Evolutionary conservation across 1,140 invertebrate genomes (phyloP), one percentile per base, ranked within the genome.

Genomic region (Aphidius gifuensis): DNA sequence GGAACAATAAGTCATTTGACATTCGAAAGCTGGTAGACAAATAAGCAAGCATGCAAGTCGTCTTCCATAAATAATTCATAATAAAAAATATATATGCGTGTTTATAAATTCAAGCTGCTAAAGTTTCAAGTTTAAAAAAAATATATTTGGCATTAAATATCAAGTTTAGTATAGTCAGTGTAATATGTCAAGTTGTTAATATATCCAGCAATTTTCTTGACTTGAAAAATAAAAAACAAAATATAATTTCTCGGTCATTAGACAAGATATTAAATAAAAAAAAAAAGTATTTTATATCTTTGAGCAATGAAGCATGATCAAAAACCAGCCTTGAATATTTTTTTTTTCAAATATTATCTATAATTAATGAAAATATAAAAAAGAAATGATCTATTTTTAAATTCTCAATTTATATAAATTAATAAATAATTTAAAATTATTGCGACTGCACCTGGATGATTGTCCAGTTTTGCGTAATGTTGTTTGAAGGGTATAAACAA

Each of bases 311-410:
- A 66, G 58, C 50, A 42, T 40, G 46, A 44, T 61, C 61, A 61
- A 66, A n/a, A 39, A 66, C 64, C 62, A 49, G 64, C 53, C 65
- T 61, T 61, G 47, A 44, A 55, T 55, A 42, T 38, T 55, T 23
- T 39, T 39, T 53, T 53, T 39, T 53, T 53, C 32, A 53, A 53
- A 39, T 53, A 53, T 38, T 7, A 7, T 53, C 38, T 32, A 32
- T 32, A 32, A 32, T 32, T 32, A 32, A 32, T 32, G 16, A 48
- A 32, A 32, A 32, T 1, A 4, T 32, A 32, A 16, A 21, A 49
- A 49, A 49, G n/a, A 49, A 11, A 49, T 2, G 3, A n/a, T 6
- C 2, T 11, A 49, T 9, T 6, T 9, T 49, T 9, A 55, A 16
- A 16, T 16, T 16, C 16, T 16, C 1, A 40, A 53, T 5, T 39